Conservation (phyloP, 2,888 invertebrate genomes). For the Xylota sylvarum region DNA sequence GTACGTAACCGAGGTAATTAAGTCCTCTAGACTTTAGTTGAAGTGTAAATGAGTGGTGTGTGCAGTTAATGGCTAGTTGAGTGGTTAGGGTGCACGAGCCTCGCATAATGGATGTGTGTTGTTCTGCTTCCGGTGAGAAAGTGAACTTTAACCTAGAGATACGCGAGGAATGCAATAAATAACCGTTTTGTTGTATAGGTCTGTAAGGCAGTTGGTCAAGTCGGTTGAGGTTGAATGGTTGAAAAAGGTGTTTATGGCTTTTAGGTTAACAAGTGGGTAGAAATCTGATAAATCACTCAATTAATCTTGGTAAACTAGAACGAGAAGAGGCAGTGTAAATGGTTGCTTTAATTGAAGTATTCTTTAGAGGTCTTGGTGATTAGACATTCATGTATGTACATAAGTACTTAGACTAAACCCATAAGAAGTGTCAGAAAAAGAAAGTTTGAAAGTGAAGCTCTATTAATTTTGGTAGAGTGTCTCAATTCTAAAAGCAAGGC, state of each 20-base stretch:
- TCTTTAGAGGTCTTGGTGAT: not conserved
- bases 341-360: not conserved
- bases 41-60: slow-evolving; percentile 19
- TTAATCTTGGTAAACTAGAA: slow-evolving; percentile 10
- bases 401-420: not conserved
- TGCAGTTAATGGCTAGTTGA: slow-evolving; percentile 36
- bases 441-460: not conserved
- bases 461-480: too few relatives aligned
- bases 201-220: slow-evolving; percentile 42
- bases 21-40: slow-evolving; percentile 34
- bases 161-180: slow-evolving; percentile 2
- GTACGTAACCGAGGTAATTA: slow-evolving; percentile 51
- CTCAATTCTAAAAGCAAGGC: too few relatives aligned
- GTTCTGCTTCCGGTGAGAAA: slow-evolving; percentile 36
- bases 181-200: slow-evolving; percentile 4
- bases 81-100: not conserved
- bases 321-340: slow-evolving; percentile 6
- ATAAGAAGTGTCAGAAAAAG: not conserved
- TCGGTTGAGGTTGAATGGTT: not conserved
- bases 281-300: slow-evolving; percentile 16
- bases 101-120: not conserved
- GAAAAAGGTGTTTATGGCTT: not conserved
- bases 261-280: slow-evolving; percentile 4
- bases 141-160: slow-evolving; percentile 39
- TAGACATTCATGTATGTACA: not conserved